These are phyloP conservation scores for Achatina immaculata DNA, from an alignment of 1,140 invertebrate genomes.

Conservation along the genomic window DNA sequence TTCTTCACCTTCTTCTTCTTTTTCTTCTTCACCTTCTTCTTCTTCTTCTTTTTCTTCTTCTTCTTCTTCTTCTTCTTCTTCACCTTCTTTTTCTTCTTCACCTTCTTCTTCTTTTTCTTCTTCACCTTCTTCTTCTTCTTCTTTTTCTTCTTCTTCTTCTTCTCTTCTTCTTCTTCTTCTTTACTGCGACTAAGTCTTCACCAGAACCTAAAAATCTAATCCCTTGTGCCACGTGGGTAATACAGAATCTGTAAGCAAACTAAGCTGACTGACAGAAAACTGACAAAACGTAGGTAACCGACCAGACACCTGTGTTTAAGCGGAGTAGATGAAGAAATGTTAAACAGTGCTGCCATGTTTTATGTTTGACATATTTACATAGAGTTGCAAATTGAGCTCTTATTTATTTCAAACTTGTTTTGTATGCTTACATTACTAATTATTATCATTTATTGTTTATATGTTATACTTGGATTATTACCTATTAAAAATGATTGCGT, in stretches of 20 bases:
- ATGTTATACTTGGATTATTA: no score
- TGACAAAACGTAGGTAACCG: background rate
- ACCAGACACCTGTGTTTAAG: background rate
- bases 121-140: slow-evolving; percentile 7
- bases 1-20: background rate
- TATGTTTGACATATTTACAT: no score
- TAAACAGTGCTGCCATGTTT: no score
- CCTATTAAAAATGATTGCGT: no score
- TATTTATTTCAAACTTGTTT: no score
- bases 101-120: background rate
- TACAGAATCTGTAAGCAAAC: background rate
- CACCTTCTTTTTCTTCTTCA: no score
- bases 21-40: no score
- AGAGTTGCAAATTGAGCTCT: no score
- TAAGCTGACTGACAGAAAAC: background rate
- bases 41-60: no score
- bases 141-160: background rate
- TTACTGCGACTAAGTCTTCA: background rate
- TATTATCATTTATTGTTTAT: no score
- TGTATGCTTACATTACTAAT: no score
- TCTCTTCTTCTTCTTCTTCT: slow-evolving; percentile 1
- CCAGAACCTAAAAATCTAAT: background rate
- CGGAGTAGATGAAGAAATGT: background rate
- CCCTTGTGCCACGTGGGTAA: background rate
- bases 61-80: no score